Conservation (phyloP, 37 sponge, comb jelly and placozoan genomes). For the Oopsacas minuta region DNA sequence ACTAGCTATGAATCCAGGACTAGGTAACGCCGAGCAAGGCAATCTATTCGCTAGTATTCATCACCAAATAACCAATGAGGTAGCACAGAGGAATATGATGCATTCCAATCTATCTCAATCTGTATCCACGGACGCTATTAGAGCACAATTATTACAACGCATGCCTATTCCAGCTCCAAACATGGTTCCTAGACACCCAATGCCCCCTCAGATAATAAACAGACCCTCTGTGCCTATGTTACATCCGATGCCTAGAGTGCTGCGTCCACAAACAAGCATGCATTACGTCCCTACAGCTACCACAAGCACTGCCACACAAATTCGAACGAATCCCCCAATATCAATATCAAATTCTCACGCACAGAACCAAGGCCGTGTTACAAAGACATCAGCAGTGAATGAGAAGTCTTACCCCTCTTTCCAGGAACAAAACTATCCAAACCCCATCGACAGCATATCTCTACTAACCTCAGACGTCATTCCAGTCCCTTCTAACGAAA, state of each 20-base stretch:
- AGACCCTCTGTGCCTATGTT: not conserved
- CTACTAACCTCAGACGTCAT: too few species aligned
- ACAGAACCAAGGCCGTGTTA: not conserved
- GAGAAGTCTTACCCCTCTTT: constrained; percentile 2
- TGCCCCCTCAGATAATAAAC: not conserved
- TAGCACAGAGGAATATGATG: not conserved
- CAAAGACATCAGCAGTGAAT: not conserved
- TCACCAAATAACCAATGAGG: not conserved
- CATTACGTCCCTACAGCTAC: not conserved
- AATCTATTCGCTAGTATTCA: not conserved
- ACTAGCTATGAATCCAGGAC: not conserved
- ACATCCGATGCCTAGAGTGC: not conserved
- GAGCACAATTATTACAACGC: too few species aligned
- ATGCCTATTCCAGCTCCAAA: not conserved
- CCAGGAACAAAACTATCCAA: not conserved
- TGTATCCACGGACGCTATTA: not conserved
- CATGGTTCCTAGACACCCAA: not conserved
- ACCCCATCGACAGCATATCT: not conserved
- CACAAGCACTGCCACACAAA: not conserved
- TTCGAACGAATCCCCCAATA: not conserved
- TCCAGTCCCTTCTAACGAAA: too few species aligned
- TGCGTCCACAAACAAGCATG: not conserved
- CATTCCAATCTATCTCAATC: not conserved
- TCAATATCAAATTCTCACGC: not conserved
- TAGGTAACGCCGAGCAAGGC: not conserved